Conservation (phyloP, 2,797 vertebrate species). For the Enteromius thamalakanensis region DNA sequence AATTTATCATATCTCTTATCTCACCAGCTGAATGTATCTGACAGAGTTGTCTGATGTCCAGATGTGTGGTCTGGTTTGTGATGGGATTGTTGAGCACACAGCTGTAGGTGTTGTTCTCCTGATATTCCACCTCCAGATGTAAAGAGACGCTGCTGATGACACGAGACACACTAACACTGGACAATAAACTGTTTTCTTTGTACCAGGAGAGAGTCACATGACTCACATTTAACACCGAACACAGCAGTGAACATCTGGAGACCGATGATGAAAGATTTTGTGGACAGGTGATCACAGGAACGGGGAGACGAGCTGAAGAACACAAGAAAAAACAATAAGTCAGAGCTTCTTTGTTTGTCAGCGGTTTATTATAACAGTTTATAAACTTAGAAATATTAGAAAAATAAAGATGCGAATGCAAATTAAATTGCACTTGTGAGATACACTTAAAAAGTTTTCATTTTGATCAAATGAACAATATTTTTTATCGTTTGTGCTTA, state of each 20-base stretch:
- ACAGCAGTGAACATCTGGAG: not conserved
- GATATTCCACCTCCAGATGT: too few relatives aligned
- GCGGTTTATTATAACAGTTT: not conserved
- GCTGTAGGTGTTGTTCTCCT: too few relatives aligned
- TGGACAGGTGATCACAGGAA: not conserved
- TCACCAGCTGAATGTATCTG: too few relatives aligned
- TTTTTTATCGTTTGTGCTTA: too few relatives aligned
- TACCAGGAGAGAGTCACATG: not conserved
- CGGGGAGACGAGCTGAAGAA: slow-evolving; percentile 4
- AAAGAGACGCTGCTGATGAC: too few relatives aligned
- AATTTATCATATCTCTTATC: too few relatives aligned
- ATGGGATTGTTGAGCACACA: too few relatives aligned
- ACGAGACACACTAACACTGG: too few relatives aligned
- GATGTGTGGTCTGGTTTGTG: too few relatives aligned
- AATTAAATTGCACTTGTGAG: not conserved
- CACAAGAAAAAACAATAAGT: not conserved
- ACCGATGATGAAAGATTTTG: not conserved
- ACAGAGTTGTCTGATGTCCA: too few relatives aligned
- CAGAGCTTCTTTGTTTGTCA: not conserved
- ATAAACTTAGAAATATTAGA: not conserved
- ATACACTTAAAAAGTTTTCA: not conserved
- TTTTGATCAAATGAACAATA: not conserved
- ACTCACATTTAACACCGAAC: not conserved
- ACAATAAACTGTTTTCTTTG: not conserved
- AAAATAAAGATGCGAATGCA: not conserved